A percentile compares a stretch with the other conserved stretches of the same genome.
Evolutionary conservation across 2,797 vertebrate species (phyloP).

Genomic region (Melanotaenia trifasciata): DNA sequence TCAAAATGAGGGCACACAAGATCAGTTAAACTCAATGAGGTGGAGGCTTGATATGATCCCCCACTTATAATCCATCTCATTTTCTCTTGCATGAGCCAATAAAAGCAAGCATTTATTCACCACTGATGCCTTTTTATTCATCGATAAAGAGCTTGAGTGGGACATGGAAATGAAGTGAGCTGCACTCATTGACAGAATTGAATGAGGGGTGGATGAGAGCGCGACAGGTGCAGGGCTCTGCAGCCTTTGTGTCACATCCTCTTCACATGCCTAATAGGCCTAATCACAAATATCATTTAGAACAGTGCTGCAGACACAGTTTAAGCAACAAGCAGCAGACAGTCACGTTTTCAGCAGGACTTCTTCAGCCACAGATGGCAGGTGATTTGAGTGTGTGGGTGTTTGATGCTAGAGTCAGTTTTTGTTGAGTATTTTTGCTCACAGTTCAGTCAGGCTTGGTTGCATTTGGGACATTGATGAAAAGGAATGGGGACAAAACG

Average conservation of each 20-base stretch:
- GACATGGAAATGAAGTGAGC: constrained; percentile 71
- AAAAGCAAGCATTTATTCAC: constrained; percentile 66
- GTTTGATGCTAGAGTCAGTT: constrained; percentile 44
- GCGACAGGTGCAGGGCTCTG: constrained; percentile 61
- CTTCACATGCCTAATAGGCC: constrained; percentile 51
- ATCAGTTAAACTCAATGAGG: constrained; percentile 72
- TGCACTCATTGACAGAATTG: constrained; percentile 49
- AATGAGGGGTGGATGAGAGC: constrained; percentile 51
- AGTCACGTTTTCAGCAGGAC: constrained; percentile 24
- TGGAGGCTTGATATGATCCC: constrained; percentile 44
- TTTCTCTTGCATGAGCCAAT: constrained; percentile 65
- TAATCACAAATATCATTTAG: constrained; percentile 43
- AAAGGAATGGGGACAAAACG: constrained; percentile 68
- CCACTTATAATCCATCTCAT: constrained; percentile 70
- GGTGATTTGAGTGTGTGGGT: constrained; percentile 28
- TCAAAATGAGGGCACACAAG: constrained; percentile 51
- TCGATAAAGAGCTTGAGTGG: constrained; percentile 62
- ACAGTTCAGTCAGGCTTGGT: constrained; percentile 43
- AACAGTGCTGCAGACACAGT: constrained; percentile 22
- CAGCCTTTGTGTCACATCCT: constrained; percentile 53
- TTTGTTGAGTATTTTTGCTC: constrained; percentile 49
- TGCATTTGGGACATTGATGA: constrained; percentile 74
- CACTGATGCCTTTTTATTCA: constrained; percentile 66
- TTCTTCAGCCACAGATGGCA: constrained; percentile 4
- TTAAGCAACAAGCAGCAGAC: constrained; percentile 28